Conservation (phyloP, 1,140 invertebrate species). For the Linepithema humile region DNA sequence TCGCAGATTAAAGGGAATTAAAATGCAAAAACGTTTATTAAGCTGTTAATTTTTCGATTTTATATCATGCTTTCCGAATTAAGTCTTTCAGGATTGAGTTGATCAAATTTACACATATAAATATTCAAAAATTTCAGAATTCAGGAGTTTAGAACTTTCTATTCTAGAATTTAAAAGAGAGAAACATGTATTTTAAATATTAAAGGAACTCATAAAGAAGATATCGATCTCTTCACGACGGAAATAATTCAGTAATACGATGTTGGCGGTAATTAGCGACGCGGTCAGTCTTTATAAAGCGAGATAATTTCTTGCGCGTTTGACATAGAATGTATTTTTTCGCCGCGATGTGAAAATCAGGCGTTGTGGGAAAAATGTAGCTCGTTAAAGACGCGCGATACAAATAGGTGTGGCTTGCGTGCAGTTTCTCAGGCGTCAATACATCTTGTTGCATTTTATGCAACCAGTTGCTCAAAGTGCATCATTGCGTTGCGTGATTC, state of each 20-base stretch:
- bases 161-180: not conserved
- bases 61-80: not conserved
- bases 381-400: not conserved
- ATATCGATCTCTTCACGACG: not conserved
- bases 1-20: not conserved
- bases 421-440: slow-evolving; percentile 23
- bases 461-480: slow-evolving; percentile 49
- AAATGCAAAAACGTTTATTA: not conserved
- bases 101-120: not conserved
- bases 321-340: not conserved
- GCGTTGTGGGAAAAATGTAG: not conserved
- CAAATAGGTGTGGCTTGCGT: slow-evolving; percentile 17
- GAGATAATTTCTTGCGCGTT: not conserved
- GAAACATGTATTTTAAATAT: not conserved
- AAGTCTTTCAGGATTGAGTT: not conserved
- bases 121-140: not conserved
- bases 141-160: not conserved
- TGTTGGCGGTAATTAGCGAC: not conserved
- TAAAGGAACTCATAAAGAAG: not conserved
- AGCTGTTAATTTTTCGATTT: not conserved
- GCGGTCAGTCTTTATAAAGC: not conserved
- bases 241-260: not conserved
- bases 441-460: slow-evolving; percentile 59
- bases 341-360: not conserved
- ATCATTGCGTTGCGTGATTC: slow-evolving; percentile 64